Evolutionary conservation across 30 jellyfish, hydroid and myxozoan genomes (phyloP), one percentile per base, ranked within the genome.

Genomic region (Sanderia malayensis): DNA sequence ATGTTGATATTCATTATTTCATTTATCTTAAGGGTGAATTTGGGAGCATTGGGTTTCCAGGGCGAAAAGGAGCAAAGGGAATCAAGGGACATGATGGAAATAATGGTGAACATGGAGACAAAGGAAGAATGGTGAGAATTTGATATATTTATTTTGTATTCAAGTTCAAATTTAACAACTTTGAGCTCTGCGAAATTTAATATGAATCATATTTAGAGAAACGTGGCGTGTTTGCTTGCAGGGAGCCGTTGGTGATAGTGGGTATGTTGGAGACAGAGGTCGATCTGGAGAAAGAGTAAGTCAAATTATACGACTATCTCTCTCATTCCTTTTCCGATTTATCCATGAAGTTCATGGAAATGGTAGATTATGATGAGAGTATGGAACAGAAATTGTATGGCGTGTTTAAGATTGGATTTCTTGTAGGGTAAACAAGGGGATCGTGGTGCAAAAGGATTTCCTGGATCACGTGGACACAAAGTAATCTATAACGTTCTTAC

Each of bases 221-320:
- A n/a, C n/a, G n/a, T n/a, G n/a, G n/a, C n/a, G n/a, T n/a, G n/a
- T n/a, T n/a, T n/a, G n/a, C n/a, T n/a, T n/a, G n/a, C n/a, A 76
- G 88, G 88, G 88, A 18, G 67, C 37, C 18, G 21, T 41, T 2
- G 88, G 88, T 41, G 88, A 53, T 31, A 67, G 34, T 19, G 88
- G 88, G 0, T 76, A 49, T 37, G 25, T 67, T 46, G 88, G 88
- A 29, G 88, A 76, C 55, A 70, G 88, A 29, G 88, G 88, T 33
- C 88, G 77, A 24, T 76, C 88, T 41, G 88, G 88, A 33, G 63
- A 76, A 34, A 47, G 76, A 73, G 88, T 76, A 30, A 47, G 70
- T 6, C 4, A n/a, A 2, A 0, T 44, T n/a, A n/a, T n/a, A n/a
- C n/a, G n/a, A n/a, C n/a, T n/a, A n/a, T n/a, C n/a, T n/a, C n/a